Evolutionary conservation across 2,797 vertebrate species (phyloP), one percentile per base, ranked within the genome.

Genomic region (Poecile montanus): DNA sequence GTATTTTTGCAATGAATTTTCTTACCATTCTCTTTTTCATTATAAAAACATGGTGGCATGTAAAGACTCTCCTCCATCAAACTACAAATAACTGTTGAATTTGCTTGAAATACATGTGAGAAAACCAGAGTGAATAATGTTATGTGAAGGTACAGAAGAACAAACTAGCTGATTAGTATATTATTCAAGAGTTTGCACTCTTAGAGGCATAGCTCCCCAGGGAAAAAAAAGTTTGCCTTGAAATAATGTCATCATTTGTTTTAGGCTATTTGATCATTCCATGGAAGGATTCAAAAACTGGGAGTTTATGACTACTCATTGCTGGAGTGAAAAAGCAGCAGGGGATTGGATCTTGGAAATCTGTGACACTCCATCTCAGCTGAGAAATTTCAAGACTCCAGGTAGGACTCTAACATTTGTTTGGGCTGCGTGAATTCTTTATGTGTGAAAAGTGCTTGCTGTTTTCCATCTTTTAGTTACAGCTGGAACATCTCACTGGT

Each of bases 221-320:
- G 3, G 34, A 60, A 36, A 76, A 44, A 70, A 63, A 54, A 16
- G 3, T 16, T 65, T 75, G 25, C 18, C 27, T 68, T 86, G 44
- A 86, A 77, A 60, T 77, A 89, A 90, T 80, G 11, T 66, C 11
- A 25, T 88, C 2, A 30, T 94, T 91, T 97, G 42, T 95, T 96
- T 57, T 94, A 94, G 99, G 97, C 97, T 99, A 91, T 99, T 99
- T 98, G 99, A 99, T 97, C 99, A 99, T 98, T 99, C 99, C 93
- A 99, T 99, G 99, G 99, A 99, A 98, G 99, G 99, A 76, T 99
- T 99, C 98, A 99, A 99, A 98, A 99, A 99, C 97, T 99, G 99
- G 99, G 99, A 99, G 96, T 99, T 99, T 95, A 99, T 99, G 99
- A 99, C 99, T 88, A 99, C 99, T 92, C 99, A 99, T 94, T 99